These are phyloP conservation scores for Leucophenga maculata DNA, from an alignment of 2,888 invertebrate genomes.

Conservation along the genomic window DNA sequence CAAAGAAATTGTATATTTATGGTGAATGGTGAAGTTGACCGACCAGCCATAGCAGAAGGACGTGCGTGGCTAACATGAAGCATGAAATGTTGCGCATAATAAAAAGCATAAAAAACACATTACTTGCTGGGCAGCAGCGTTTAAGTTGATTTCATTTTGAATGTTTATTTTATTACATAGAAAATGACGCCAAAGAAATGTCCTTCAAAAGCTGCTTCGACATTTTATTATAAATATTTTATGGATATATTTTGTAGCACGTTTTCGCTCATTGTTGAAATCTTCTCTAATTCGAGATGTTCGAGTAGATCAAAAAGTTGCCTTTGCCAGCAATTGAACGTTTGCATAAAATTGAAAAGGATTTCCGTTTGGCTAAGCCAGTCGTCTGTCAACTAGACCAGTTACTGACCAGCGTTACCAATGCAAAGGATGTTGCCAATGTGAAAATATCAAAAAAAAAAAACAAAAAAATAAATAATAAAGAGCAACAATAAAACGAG, in stretches of 20 bases:
- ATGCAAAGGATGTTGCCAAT: constrained; percentile 58
- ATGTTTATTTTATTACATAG: constrained; percentile 70
- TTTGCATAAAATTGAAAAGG: constrained; percentile 58
- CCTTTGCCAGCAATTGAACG: no score
- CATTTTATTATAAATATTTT: constrained; percentile 2
- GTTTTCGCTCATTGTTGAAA: constrained; percentile 9
- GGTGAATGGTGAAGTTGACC: background rate
- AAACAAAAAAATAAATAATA: constrained; percentile 24
- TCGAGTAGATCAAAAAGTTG: no score
- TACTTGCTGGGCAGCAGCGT: constrained; percentile 49
- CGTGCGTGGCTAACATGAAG: constrained; percentile 64
- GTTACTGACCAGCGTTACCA: constrained; percentile 16
- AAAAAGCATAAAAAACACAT: constrained; percentile 27
- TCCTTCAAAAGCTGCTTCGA: constrained; percentile 9
- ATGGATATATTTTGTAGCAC: constrained; percentile 54
- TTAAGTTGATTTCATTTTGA: constrained; percentile 69
- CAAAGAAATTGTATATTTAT: no score
- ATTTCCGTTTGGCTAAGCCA: constrained; percentile 57
- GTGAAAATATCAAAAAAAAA: constrained; percentile 33
- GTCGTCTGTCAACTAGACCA: constrained; percentile 50
- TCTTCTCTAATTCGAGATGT: no score
- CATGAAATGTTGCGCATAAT: constrained; percentile 40
- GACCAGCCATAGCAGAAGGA: background rate
- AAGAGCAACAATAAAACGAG: constrained; percentile 9
- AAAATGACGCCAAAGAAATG: constrained; percentile 68